Evolutionary conservation across 2,888 invertebrate species (phyloP).

Genomic region (Plagiodera versicolora): DNA sequence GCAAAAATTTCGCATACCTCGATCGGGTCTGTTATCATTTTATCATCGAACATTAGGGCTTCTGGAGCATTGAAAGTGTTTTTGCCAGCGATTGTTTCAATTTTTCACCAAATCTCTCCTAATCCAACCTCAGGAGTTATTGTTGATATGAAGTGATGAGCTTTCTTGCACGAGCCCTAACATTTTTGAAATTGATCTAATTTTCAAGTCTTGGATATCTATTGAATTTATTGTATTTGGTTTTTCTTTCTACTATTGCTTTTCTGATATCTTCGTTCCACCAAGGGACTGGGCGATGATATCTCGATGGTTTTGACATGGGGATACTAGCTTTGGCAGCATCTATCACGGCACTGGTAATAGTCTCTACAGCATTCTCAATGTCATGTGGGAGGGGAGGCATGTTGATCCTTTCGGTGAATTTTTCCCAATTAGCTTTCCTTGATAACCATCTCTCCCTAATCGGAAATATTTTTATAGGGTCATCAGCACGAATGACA

Average conservation of each 20-base stretch:
- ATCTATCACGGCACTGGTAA: not conserved
- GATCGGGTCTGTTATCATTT: not conserved
- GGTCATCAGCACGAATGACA: not conserved
- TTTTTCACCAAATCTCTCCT: slow-evolving; percentile 6
- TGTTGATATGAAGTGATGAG: not conserved
- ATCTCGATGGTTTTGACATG: slow-evolving; percentile 1
- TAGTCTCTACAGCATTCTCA: not conserved
- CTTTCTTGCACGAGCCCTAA: not conserved
- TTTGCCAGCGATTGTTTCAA: slow-evolving; percentile 1
- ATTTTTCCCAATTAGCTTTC: not conserved
- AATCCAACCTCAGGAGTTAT: not conserved
- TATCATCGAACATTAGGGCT: not conserved
- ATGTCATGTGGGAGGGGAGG: slow-evolving; percentile 2
- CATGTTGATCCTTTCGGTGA: not conserved
- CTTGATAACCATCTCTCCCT: not conserved
- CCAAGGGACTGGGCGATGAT: slow-evolving; percentile 8
- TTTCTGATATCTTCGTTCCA: slow-evolving; percentile 9
- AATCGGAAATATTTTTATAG: not conserved
- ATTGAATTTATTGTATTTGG: slow-evolving; percentile 9
- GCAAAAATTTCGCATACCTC: not conserved
- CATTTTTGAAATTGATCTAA: not conserved
- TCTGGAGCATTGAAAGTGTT: not conserved
- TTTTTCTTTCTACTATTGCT: not conserved
- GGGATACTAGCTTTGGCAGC: slow-evolving; percentile 5
- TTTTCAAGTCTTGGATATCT: not conserved